phyloP scores from a whole-genome alignment of 2,888 invertebrate genomes.

The Tuberolachnus salignus region DNA sequence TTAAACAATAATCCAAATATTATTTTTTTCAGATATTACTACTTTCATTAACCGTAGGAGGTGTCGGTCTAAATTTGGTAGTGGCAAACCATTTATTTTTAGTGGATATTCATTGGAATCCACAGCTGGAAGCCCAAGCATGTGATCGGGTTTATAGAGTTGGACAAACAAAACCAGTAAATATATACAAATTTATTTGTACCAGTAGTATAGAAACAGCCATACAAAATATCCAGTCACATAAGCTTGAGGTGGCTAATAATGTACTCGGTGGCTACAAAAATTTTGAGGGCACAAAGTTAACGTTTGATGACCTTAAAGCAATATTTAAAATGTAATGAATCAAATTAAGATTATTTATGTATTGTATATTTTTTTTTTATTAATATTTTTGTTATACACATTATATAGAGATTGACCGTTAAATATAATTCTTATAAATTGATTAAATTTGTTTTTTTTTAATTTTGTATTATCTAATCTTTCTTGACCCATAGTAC shows the following conservation, averaged over 20 bases:
- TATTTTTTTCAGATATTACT: constrained; percentile 65
- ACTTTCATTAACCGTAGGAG: constrained; percentile 89
- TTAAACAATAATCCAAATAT: not conserved
- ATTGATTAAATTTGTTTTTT: too few species aligned
- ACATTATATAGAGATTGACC: too few species aligned
- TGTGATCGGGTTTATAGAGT: constrained; percentile 91
- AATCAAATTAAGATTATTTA: not conserved
- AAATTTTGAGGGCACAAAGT: constrained; percentile 32
- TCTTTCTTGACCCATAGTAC: too few species aligned
- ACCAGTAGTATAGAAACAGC: constrained; percentile 28
- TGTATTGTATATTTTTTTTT: not conserved
- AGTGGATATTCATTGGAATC: constrained; percentile 95
- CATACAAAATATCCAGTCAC: constrained; percentile 26
- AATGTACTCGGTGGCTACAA: constrained; percentile 24
- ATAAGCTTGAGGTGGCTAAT: constrained; percentile 19
- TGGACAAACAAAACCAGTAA: constrained; percentile 81
- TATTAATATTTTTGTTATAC: not conserved
- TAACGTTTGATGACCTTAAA: constrained; percentile 38
- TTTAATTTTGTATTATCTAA: too few species aligned
- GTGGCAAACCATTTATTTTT: constrained; percentile 91
- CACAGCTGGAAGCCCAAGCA: constrained; percentile 91
- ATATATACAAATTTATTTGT: constrained; percentile 69
- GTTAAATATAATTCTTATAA: too few species aligned
- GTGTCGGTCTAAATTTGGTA: constrained; percentile 91
- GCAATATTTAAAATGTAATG: constrained; percentile 34